phyloP scores from a whole-genome alignment of 2,797 vertebrate species.

The Epinephelus coioides region DNA sequence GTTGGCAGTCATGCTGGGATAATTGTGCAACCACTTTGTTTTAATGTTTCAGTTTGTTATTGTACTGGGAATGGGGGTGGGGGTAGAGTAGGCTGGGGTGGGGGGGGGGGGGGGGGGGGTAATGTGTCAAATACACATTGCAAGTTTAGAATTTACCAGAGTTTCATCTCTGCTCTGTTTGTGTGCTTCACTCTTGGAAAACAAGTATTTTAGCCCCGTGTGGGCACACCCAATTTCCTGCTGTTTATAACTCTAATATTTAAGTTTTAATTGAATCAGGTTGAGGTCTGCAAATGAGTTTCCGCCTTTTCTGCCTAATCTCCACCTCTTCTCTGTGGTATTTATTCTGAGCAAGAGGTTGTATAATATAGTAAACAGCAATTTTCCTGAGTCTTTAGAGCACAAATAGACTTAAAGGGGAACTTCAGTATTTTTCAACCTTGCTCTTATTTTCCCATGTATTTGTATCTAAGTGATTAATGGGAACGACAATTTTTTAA shows the following conservation, averaged over 20 bases:
- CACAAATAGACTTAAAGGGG: neutral
- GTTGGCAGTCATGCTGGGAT: slow-evolving; percentile 70
- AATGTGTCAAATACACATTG: slow-evolving; percentile 48
- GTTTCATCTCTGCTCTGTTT: slow-evolving; percentile 49
- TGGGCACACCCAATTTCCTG: slow-evolving; percentile 59
- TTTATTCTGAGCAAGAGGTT: neutral
- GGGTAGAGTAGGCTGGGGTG: neutral
- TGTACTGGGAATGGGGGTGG: slow-evolving; percentile 25
- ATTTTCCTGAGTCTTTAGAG: neutral
- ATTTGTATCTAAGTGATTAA: too few relatives aligned
- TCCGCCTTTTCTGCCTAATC: neutral
- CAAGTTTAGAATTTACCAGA: slow-evolving; percentile 64
- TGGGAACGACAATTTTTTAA: too few relatives aligned
- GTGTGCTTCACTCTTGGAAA: slow-evolving; percentile 59
- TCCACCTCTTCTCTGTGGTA: neutral
- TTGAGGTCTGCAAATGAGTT: slow-evolving; percentile 22
- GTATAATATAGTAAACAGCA: neutral
- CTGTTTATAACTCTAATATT: slow-evolving; percentile 45
- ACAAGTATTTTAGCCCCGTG: slow-evolving; percentile 46
- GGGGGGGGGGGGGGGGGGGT: slow-evolving; percentile 3
- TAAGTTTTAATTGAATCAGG: slow-evolving; percentile 44
- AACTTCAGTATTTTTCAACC: neutral
- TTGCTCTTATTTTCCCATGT: too few relatives aligned
- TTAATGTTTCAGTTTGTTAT: slow-evolving; percentile 72
- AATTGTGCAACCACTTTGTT: slow-evolving; percentile 70